These are phyloP conservation scores for Elysia crispata DNA, from an alignment of 2,888 invertebrate species.

Conservation along the genomic window DNA sequence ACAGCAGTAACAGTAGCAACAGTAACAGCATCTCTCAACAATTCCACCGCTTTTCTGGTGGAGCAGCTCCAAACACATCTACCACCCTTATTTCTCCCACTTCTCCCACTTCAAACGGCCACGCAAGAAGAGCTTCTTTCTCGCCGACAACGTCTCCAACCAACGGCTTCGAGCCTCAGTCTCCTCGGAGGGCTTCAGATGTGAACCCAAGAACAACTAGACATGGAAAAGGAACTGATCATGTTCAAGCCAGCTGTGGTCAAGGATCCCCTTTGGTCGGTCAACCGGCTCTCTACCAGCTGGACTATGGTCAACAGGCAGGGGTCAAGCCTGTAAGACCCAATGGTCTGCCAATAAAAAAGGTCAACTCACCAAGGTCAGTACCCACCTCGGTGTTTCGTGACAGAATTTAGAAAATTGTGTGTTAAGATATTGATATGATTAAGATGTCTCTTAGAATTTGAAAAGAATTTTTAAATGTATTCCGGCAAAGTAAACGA, in stretches of 20 bases:
- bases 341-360: slow-evolving; percentile 47
- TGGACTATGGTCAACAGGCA: neutral
- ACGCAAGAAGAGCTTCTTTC: too few relatives aligned
- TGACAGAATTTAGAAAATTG: too few relatives aligned
- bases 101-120: neutral
- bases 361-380: slow-evolving; percentile 44
- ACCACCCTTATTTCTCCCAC: neutral
- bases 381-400: neutral
- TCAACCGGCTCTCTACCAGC: neutral
- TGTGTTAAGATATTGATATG: too few relatives aligned
- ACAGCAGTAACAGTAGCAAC: too few relatives aligned
- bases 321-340: slow-evolving; percentile 40
- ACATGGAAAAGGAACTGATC: neutral
- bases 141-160: neutral
- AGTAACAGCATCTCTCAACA: too few relatives aligned
- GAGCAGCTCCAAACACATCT: neutral
- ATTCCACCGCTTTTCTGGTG: too few relatives aligned
- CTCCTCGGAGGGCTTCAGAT: neutral
- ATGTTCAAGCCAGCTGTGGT: neutral
- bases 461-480: too few relatives aligned
- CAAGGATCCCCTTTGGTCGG: neutral
- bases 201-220: too few relatives aligned
- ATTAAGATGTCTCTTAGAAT: too few relatives aligned
- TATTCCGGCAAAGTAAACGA: too few relatives aligned
- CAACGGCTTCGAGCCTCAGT: neutral